Conservation (phyloP, 1,140 invertebrate species). For the Diabrotica virgifera region DNA sequence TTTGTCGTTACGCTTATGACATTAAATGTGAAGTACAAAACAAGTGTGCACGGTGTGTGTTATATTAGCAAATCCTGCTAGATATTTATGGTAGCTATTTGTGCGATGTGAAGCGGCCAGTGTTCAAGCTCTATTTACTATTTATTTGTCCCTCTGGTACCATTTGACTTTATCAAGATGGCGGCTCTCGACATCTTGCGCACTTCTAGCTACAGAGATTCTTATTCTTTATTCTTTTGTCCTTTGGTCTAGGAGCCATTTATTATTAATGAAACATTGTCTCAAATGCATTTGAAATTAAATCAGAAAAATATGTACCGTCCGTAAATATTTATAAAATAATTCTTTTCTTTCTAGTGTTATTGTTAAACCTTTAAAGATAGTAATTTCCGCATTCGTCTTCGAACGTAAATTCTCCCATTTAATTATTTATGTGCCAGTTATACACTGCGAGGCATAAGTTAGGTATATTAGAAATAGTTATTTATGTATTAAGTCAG, state of each 20-base stretch:
- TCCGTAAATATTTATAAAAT: no score
- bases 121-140: conserved; percentile 44
- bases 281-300: no score
- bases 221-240: conserved; percentile 3
- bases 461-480: no score
- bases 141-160: conserved; percentile 43
- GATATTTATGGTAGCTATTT: conserved; percentile 46
- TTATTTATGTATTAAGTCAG: no score
- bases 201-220: background rate
- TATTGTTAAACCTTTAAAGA: no score
- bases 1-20: background rate
- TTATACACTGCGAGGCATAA: no score
- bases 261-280: background rate
- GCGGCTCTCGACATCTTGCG: conserved; percentile 25
- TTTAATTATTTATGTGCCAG: no score
- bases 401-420: no score
- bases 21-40: conserved; percentile 4
- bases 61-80: conserved; percentile 21
- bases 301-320: no score
- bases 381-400: no score
- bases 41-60: conserved; percentile 8
- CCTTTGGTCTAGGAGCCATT: background rate
- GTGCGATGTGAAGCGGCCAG: conserved; percentile 40
- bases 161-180: conserved; percentile 45
- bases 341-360: no score